phyloP scores from a whole-genome alignment of 1,140 invertebrate genomes.

The Drosophila willistoni region DNA sequence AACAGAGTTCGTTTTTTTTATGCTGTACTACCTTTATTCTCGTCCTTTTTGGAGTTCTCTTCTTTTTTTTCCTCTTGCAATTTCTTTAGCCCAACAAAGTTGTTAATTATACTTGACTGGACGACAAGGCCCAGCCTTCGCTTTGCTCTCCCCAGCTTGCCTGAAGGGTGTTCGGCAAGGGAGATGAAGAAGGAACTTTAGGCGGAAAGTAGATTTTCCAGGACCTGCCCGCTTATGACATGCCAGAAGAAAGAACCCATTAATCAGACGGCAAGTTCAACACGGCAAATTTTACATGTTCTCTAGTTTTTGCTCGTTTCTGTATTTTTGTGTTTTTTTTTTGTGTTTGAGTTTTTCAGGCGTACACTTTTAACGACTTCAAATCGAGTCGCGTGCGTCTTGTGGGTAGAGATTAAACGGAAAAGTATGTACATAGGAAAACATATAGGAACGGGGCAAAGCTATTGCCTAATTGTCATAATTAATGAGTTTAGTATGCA shows the following conservation, averaged over 20 bases:
- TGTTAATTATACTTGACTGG: slow-evolving; percentile 82
- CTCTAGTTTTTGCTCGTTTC: slow-evolving; percentile 9
- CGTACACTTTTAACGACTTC: slow-evolving; percentile 43
- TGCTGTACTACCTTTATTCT: slow-evolving; percentile 37
- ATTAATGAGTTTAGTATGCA: slow-evolving; percentile 73
- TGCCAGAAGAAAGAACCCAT: slow-evolving; percentile 70
- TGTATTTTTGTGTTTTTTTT: slow-evolving; percentile 38
- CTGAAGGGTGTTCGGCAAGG: neutral
- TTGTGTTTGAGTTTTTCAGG: slow-evolving; percentile 26
- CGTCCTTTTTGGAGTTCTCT: slow-evolving; percentile 39
- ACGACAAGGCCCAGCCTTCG: slow-evolving; percentile 41
- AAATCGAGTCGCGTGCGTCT: slow-evolving; percentile 64
- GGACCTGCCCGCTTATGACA: slow-evolving; percentile 68
- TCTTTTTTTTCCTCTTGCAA: slow-evolving; percentile 21
- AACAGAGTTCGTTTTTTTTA: slow-evolving; percentile 44
- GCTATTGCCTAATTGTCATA: slow-evolving; percentile 68
- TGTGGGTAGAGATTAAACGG: slow-evolving; percentile 56
- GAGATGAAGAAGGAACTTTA: slow-evolving; percentile 13
- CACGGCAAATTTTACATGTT: slow-evolving; percentile 37
- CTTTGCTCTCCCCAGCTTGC: slow-evolving; percentile 37
- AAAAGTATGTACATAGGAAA: slow-evolving; percentile 32
- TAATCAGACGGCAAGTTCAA: slow-evolving; percentile 55
- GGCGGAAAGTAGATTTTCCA: slow-evolving; percentile 25
- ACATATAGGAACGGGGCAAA: neutral
- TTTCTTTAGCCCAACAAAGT: slow-evolving; percentile 61